Evolutionary conservation across 2,113 vertebrate species (phyloP), one percentile per base, ranked within the genome.

Genomic region (Sebastes fasciatus): DNA sequence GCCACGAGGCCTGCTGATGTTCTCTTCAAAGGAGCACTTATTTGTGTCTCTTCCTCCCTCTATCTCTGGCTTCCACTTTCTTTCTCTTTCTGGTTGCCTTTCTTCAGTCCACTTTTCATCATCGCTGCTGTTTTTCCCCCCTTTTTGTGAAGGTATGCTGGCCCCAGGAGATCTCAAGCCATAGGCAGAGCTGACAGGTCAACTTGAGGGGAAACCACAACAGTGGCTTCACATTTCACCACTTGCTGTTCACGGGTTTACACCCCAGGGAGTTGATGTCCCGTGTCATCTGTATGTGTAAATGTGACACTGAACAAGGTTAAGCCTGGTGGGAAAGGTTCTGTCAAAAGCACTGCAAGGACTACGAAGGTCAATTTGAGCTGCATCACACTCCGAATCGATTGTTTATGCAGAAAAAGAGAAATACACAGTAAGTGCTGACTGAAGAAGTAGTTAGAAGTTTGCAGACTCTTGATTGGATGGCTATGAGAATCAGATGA

Each of bases 21-120:
- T 84, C 60, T 86, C 91, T 92, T 94, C 91, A 94, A 93, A 94
- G 89, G 60, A 14, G 4, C 64, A 75, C 80, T 80, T 64, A 81
- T 83, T 85, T 61, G 2, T 52, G 71, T 86, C 73, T 48, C 77
- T 58, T 62, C 81, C 74, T 62, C 74, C 23, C 40, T 78, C 60
- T 68, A 68, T 72, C 81, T 80, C 76, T 65, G 49, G 34, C 45
- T 77, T 87, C 86, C 21, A 49, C 26, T 89, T 68, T 82, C 42
- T 67, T 60, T 77, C 58, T 58, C 63, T 76, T 80, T 43, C 52
- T 54, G 42, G 16, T 55, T 66, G 65, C 64, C 65, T 87, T 40
- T 57, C 69, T 72, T 76, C 34, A 79, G 74, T 77, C 63, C 82
- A 69, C 74, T 80, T 60, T 78, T 65, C 69, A 21, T 58, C 9